Base-by-base conservation (phyloP, 2,113 vertebrate genomes). In the Callipepla californica region DNA sequence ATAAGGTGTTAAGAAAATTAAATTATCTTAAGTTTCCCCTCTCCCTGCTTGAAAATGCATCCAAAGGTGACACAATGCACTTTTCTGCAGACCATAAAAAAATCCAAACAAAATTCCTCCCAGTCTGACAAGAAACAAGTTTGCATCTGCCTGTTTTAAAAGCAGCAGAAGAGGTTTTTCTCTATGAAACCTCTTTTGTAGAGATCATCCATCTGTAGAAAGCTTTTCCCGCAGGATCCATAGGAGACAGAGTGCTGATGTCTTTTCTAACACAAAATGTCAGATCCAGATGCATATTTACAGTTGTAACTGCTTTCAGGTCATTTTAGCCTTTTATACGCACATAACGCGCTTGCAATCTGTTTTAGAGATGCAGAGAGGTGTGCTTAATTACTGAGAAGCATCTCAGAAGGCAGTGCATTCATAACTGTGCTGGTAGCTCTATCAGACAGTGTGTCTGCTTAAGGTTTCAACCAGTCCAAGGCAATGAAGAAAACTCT, bases 21-120 rank as follows among this genome's bases (percentile, higher is more conserved):
- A 18, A 1, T 28, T 73, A 13, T 61, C 34, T 25, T 63, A 32
- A 63, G 4, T 40, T 81, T 85, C 36, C 13, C 18, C 44, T 85
- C 28, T 80, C 32, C 13, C 21, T 75, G 28, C 36, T 82, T 32
- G 13, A 87, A 11, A 16, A 90, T 32, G 13, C 58, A 85, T 82
- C 53, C 42, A 82, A 76, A 44, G 38, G 58, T 53, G 38, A 85
- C 42, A 26, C 66, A 87, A 10, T 23, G 23, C 36, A 8, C 18
- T 85, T 63, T 17, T 47, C 73, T 73, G 34, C 44, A 93, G 76
- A 62, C 34, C 28, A 61, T 44, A 90, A 17, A 68, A 11, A 94
- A 92, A 90, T 72, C 32, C 59, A 82, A 90, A 82, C 62, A 93
- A 73, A 90, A 87, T 67, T 88, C 48, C 28, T 92, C 22, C 22